phyloP scores from a whole-genome alignment of 2,888 invertebrate genomes.

The Petrolisthes manimaculis region DNA sequence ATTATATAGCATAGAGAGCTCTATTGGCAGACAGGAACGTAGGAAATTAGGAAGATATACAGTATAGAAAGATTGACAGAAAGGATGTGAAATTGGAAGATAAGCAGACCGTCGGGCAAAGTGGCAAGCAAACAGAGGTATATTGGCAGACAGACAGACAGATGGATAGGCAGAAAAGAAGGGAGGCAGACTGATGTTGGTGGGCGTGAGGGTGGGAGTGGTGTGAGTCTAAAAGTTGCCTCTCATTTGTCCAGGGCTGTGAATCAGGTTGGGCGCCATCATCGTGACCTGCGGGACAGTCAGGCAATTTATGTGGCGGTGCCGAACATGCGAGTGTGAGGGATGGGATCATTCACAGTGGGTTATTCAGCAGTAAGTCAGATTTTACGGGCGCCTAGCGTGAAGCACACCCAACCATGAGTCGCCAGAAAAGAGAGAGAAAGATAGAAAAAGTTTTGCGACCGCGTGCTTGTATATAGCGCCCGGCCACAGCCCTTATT shows the following conservation, averaged over 20 bases:
- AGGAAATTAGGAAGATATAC: background rate
- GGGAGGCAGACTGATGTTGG: background rate
- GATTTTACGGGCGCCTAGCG: background rate
- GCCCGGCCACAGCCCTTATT: background rate
- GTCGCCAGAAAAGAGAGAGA: background rate
- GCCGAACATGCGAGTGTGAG: background rate
- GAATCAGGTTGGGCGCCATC: background rate
- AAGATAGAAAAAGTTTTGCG: background rate
- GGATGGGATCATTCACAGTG: background rate
- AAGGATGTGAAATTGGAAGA: background rate
- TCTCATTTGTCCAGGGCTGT: background rate
- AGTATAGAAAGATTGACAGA: background rate
- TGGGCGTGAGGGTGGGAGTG: background rate
- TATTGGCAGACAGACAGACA: background rate
- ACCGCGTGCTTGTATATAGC: background rate
- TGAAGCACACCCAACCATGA: background rate
- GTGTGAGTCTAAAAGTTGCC: background rate
- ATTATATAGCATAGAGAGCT: too few species aligned
- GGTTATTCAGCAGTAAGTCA: background rate
- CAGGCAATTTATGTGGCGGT: background rate
- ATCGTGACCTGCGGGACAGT: background rate
- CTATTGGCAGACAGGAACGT: background rate
- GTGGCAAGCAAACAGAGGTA: background rate
- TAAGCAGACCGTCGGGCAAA: background rate
- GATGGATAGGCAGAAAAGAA: background rate